A percentile compares a stretch with the other conserved stretches of the same genome.
Evolutionary conservation across 53 echinoderm and acorn worm genomes (phyloP).

Genomic region (Patiria pectinifera): DNA sequence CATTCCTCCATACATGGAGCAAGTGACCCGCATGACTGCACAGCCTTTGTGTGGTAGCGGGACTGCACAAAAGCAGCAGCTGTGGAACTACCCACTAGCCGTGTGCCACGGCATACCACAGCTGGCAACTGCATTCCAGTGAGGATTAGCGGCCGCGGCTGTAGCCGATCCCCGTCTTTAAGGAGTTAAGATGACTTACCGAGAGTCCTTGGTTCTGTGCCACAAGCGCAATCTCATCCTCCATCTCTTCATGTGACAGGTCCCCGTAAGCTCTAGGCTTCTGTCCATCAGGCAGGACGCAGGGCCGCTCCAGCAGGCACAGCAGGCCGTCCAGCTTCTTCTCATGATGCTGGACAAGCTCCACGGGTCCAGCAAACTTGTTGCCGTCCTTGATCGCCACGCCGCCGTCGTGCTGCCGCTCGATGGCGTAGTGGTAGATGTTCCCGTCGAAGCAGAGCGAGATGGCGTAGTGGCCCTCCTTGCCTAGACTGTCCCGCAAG

Average conservation of each 20-base stretch:
- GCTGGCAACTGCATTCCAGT: no score
- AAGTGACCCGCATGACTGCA: no score
- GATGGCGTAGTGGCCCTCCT: conserved; percentile 91
- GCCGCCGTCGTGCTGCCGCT: conserved; percentile 87
- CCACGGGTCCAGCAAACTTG: conserved; percentile 87
- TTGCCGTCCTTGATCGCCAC: conserved; percentile 98
- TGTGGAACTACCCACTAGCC: no score
- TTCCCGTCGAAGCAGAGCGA: conserved; percentile 85
- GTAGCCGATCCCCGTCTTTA: no score
- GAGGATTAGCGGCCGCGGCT: no score
- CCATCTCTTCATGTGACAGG: conserved; percentile 82
- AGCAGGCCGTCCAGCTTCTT: conserved; percentile 89
- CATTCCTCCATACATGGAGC: no score
- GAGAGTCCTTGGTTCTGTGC: conserved; percentile 84
- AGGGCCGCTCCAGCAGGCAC: conserved; percentile 78
- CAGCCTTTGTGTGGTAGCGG: no score
- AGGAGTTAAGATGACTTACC: conserved; percentile 64
- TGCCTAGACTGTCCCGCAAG: conserved; percentile 86
- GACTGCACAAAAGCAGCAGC: no score
- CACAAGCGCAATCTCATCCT: conserved; percentile 76
- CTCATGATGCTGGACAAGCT: conserved; percentile 88
- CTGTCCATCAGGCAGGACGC: conserved; percentile 70
- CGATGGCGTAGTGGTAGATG: conserved; percentile 96
- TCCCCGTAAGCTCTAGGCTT: conserved; percentile 82
- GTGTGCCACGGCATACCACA: no score